phyloP scores from a whole-genome alignment of 35 echinoderm and acorn worm species.

The Lytechinus pictus region DNA sequence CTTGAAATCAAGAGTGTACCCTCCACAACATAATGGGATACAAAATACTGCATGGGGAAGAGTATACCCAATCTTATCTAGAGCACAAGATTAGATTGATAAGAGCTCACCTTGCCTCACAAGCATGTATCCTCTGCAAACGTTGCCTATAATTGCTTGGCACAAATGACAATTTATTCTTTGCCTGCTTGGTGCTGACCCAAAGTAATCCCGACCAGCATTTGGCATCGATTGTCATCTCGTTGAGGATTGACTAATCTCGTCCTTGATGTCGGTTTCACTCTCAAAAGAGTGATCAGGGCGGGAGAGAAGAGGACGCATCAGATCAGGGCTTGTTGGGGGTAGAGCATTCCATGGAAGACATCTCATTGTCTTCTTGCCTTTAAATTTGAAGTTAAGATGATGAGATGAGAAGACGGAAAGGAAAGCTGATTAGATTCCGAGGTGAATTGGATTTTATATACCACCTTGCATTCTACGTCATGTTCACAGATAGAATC shows the following conservation, averaged over 20 bases:
- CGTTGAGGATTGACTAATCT: not conserved
- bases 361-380: not conserved
- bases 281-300: not conserved
- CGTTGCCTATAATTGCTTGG: not conserved
- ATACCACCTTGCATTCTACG: not conserved
- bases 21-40: too few relatives aligned
- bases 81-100: not conserved
- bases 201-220: not conserved
- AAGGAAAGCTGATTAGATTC: not conserved
- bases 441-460: not conserved
- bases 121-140: not conserved
- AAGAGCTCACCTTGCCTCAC: not conserved
- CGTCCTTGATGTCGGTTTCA: not conserved
- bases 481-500: not conserved
- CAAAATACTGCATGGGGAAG: not conserved
- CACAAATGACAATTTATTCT: slow-evolving; percentile 4
- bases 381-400: not conserved
- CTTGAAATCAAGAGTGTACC: too few relatives aligned
- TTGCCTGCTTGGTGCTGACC: not conserved
- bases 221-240: not conserved
- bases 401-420: not conserved
- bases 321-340: not conserved
- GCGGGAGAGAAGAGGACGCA: not conserved
- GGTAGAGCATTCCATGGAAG: not conserved
- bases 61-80: not conserved